phyloP scores from a whole-genome alignment of 2,113 vertebrate genomes.

The Cacatua alba region DNA sequence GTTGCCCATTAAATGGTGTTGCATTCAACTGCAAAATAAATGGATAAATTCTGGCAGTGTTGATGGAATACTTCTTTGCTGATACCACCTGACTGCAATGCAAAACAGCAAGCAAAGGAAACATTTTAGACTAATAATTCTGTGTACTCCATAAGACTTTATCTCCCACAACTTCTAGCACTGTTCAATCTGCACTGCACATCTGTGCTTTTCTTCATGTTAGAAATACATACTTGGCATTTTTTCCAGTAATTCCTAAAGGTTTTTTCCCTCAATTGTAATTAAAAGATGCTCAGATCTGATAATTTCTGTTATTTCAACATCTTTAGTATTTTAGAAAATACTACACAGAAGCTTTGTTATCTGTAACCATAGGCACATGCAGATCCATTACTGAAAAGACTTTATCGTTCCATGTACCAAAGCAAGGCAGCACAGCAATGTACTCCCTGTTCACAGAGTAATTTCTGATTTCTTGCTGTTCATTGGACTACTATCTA shows the following conservation, averaged over 20 bases:
- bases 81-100: neutral
- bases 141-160: neutral
- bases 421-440: neutral
- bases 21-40: neutral
- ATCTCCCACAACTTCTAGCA: neutral
- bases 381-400: neutral
- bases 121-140: neutral
- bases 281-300: neutral
- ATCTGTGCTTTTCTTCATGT: neutral
- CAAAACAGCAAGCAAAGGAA: neutral
- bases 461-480: neutral
- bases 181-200: neutral
- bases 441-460: neutral
- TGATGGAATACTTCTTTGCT: neutral
- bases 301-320: neutral
- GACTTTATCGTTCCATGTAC: rapidly evolving
- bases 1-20: neutral
- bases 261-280: neutral
- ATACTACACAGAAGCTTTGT: neutral
- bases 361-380: neutral
- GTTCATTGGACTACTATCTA: neutral
- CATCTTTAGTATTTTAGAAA: neutral
- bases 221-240: neutral
- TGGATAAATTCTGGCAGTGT: neutral
- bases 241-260: neutral